Conservation (phyloP, 2,113 vertebrate genomes). For the Mormyrus iriodes region DNA sequence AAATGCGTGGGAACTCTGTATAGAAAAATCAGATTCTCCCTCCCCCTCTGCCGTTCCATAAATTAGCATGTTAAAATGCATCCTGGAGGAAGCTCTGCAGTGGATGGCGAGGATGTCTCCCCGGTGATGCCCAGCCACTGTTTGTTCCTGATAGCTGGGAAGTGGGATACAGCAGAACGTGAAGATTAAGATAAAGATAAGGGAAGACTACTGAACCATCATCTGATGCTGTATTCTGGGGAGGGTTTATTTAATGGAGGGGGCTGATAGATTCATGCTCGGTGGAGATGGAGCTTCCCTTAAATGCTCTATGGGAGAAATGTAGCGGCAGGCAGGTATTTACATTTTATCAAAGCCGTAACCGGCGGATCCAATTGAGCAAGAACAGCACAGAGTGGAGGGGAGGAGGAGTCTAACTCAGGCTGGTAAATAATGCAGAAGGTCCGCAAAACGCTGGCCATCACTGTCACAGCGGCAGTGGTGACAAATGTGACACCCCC, state of each 20-base stretch:
- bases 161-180: neutral
- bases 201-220: neutral
- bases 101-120: neutral
- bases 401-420: neutral
- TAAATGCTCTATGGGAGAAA: neutral
- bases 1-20: conserved; percentile 9
- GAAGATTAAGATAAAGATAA: neutral
- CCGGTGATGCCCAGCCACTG: neutral
- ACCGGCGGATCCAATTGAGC: conserved; percentile 40
- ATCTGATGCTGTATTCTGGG: neutral
- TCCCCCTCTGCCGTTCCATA: conserved; percentile 8
- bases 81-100: neutral
- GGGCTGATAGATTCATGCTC: neutral
- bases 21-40: conserved; percentile 13
- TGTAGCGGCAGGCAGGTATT: neutral
- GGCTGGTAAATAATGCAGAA: conserved; percentile 24
- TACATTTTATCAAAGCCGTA: neutral
- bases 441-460: neutral
- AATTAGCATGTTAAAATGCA: conserved; percentile 21
- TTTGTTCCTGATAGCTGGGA: neutral
- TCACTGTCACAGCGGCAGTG: conserved; percentile 14
- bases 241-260: neutral
- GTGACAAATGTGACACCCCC: neutral
- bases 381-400: conserved; percentile 22
- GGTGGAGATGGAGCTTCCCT: neutral